phyloP scores from a whole-genome alignment of 2,888 invertebrate species.

The Sepioteuthis lessoniana region DNA sequence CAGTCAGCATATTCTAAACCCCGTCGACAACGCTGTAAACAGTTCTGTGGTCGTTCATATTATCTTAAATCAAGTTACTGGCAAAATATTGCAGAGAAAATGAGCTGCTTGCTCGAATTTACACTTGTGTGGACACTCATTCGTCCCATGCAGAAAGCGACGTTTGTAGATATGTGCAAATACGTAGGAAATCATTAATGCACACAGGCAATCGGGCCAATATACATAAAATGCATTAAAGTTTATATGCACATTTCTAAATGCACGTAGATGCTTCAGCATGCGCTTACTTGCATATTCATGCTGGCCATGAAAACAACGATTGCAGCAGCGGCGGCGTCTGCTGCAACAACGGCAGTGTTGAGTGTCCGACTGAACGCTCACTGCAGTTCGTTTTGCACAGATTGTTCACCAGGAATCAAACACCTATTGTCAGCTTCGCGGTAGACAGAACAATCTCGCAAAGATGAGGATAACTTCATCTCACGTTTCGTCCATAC shows the following conservation, averaged over 20 bases:
- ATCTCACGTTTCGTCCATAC: slow-evolving; percentile 4
- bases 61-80: no score
- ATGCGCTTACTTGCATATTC: background rate
- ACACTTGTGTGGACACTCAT: no score
- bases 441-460: background rate
- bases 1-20: no score
- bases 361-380: background rate
- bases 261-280: background rate
- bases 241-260: no score
- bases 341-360: background rate
- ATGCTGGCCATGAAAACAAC: background rate
- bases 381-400: background rate
- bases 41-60: no score
- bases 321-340: no score
- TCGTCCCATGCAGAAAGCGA: no score
- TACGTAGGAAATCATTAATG: background rate
- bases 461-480: slow-evolving; percentile 16
- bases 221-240: background rate
- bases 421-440: background rate
- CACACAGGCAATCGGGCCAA: background rate
- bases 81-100: no score
- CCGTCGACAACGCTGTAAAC: no score
- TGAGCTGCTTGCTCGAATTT: no score
- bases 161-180: background rate
- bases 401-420: background rate